Evolutionary conservation across 2,797 vertebrate genomes (phyloP).

Genomic region (Manis crassicaudata): DNA sequence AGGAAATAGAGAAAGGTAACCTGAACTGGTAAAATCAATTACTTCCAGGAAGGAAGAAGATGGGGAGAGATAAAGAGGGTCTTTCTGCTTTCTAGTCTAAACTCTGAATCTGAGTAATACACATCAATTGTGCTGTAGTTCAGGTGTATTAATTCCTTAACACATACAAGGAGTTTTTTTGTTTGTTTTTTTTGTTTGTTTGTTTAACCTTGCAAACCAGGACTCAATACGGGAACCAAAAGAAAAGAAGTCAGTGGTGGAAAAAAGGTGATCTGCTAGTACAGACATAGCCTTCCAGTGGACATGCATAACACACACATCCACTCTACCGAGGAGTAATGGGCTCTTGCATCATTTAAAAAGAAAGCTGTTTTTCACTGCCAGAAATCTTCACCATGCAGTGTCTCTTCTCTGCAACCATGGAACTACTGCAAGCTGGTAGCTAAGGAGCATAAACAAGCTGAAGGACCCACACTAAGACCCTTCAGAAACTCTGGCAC

Average conservation of each 20-base stretch:
- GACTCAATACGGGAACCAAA: neutral
- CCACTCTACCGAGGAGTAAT: neutral
- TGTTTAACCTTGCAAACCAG: neutral
- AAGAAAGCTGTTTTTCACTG: constrained; percentile 27
- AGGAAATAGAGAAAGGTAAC: neutral
- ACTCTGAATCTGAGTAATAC: neutral
- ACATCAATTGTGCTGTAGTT: neutral
- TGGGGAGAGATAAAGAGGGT: neutral
- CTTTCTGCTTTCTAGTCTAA: neutral
- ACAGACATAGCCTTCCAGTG: neutral
- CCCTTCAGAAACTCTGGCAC: constrained; percentile 29
- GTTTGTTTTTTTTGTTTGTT: neutral
- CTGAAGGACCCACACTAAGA: neutral
- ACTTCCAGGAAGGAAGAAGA: neutral
- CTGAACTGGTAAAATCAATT: neutral
- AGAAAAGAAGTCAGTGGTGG: neutral
- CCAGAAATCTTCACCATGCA: neutral
- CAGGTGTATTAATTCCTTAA: neutral
- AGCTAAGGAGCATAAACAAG: constrained; percentile 41
- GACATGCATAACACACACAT: no score
- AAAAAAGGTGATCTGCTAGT: neutral
- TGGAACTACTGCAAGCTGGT: constrained; percentile 37
- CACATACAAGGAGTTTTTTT: neutral
- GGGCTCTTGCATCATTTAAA: neutral
- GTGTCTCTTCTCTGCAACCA: constrained; percentile 11